Evolutionary conservation across 2,797 vertebrate genomes (phyloP).

Genomic region (Rallus crepitans): DNA sequence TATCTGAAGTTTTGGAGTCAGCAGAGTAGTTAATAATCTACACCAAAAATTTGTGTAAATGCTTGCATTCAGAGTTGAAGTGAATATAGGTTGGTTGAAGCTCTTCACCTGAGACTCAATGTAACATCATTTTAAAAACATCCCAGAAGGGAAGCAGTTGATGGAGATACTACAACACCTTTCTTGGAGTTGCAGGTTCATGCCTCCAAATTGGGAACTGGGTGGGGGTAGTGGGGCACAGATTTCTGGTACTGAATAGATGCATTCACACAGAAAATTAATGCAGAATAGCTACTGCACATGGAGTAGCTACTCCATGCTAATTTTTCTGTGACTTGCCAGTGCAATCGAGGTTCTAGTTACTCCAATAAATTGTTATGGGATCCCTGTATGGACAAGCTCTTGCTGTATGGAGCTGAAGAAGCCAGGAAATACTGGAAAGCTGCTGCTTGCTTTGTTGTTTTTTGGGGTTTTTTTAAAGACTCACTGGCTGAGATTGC

Average conservation of each 20-base stretch:
- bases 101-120: not conserved
- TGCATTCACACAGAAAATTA: slow-evolving; percentile 51
- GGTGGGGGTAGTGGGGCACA: too few relatives aligned
- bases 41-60: not conserved
- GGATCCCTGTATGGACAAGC: not conserved
- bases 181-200: slow-evolving; percentile 7
- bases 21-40: not conserved
- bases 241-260: slow-evolving; percentile 30
- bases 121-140: not conserved
- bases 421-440: slow-evolving; percentile 39
- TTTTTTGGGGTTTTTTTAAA: not conserved
- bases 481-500: not conserved
- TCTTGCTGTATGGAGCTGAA: not conserved
- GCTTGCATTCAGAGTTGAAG: not conserved
- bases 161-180: not conserved
- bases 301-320: slow-evolving; percentile 47
- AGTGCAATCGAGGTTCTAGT: slow-evolving; percentile 14
- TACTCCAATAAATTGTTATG: slow-evolving; percentile 36
- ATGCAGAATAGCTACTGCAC: slow-evolving; percentile 21
- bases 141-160: not conserved
- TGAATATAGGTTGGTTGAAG: not conserved
- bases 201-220: not conserved
- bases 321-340: slow-evolving; percentile 37
- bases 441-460: not conserved
- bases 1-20: not conserved